These are phyloP conservation scores for Erebia ligea DNA, from an alignment of 2,888 invertebrate genomes.

Conservation along the genomic window DNA sequence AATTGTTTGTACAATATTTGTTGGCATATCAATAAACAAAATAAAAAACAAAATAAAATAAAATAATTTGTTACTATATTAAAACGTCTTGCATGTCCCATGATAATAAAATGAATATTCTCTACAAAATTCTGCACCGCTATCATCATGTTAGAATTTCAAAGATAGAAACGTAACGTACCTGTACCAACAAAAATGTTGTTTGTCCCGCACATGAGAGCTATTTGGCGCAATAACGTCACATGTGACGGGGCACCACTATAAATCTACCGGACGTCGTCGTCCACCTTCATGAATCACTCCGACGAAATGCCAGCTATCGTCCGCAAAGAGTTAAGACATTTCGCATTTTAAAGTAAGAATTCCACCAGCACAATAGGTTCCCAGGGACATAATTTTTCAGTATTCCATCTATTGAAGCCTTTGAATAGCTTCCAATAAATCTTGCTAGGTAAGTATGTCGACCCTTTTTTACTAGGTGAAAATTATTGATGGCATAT, in stretches of 20 bases:
- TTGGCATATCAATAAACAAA: too few relatives aligned
- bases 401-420: conserved; percentile 3
- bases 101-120: neutral
- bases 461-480: too few relatives aligned
- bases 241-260: conserved; percentile 61
- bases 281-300: conserved; percentile 66
- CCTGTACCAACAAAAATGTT: conserved; percentile 29
- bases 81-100: neutral
- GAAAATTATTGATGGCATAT: too few relatives aligned
- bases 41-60: too few relatives aligned
- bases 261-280: conserved; percentile 65
- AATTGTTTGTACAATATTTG: too few relatives aligned
- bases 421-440: conserved; percentile 1
- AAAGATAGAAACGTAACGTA: conserved; percentile 18
- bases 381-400: conserved; percentile 13
- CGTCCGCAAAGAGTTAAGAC: conserved; percentile 39
- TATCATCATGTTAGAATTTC: conserved; percentile 10
- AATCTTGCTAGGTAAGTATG: neutral
- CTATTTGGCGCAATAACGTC: conserved; percentile 71
- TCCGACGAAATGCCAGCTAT: conserved; percentile 41
- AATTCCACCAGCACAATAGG: conserved; percentile 24
- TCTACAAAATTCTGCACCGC: conserved; percentile 1
- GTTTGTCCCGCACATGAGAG: conserved; percentile 40
- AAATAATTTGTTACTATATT: too few relatives aligned
- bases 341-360: conserved; percentile 36